These are phyloP conservation scores for Zeuzera pyrina DNA, from an alignment of 2,888 invertebrate species.

Conservation along the genomic window DNA sequence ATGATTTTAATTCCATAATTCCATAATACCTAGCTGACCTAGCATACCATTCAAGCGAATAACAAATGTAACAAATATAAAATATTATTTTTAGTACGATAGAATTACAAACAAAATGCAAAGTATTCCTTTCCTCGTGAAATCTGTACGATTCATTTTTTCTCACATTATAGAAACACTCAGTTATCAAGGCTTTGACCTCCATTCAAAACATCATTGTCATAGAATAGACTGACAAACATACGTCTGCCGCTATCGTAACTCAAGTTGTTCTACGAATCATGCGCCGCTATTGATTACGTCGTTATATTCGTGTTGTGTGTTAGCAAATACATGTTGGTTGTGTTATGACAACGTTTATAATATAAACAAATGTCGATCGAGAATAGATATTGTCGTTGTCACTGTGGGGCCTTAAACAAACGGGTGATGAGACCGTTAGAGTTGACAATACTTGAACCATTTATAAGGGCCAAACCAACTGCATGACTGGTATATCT, in stretches of 20 bases:
- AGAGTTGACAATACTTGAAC: conserved; percentile 24
- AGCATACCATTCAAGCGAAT: too few species aligned
- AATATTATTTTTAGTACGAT: too few species aligned
- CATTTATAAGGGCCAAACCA: too few species aligned
- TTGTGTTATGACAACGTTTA: conserved; percentile 41
- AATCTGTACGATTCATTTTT: too few species aligned
- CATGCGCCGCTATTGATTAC: too few species aligned
- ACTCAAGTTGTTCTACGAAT: too few species aligned
- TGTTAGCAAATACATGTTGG: conserved; percentile 12
- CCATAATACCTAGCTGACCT: too few species aligned
- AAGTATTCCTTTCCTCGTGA: too few species aligned
- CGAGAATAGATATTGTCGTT: conserved; percentile 60
- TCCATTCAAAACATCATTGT: conserved; percentile 51
- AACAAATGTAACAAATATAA: too few species aligned
- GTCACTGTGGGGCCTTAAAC: conserved; percentile 47
- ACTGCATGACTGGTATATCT: too few species aligned
- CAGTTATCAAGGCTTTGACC: conserved; percentile 43
- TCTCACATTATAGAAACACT: conserved; percentile 23
- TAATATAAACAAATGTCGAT: conserved; percentile 58
- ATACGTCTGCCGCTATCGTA: conserved; percentile 9
- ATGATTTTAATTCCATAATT: too few species aligned
- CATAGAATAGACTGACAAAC: conserved; percentile 26
- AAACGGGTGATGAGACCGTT: conserved; percentile 33
- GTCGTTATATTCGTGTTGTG: not conserved
- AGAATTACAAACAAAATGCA: too few species aligned